Evolutionary conservation across 1,140 invertebrate genomes (phyloP).

Genomic region (Matsumurasca onukii): DNA sequence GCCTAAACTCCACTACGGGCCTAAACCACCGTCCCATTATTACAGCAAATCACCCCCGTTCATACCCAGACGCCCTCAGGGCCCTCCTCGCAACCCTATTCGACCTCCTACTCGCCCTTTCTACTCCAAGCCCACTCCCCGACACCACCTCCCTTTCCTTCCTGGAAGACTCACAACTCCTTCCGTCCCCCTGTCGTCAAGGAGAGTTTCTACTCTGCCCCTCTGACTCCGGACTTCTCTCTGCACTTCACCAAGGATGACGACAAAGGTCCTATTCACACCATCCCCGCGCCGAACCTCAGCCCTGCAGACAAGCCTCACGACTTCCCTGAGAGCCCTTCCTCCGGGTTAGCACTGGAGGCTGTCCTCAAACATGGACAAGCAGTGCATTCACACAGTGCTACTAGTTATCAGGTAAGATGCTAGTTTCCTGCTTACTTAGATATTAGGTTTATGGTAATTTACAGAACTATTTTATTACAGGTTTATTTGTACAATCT

Average conservation of each 20-base stretch:
- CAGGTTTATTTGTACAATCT: no score
- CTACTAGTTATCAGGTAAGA: conserved; percentile 6
- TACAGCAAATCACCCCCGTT: conserved; percentile 8
- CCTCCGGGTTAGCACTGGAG: conserved; percentile 16
- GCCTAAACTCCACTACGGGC: conserved; percentile 28
- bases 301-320: conserved; percentile 46
- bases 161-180: conserved; percentile 32
- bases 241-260: conserved; percentile 42
- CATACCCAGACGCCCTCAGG: not conserved
- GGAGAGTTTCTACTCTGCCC: conserved; percentile 34
- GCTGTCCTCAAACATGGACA: conserved; percentile 34
- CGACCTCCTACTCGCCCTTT: not conserved
- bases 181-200: conserved; percentile 36
- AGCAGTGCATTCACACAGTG: conserved; percentile 28
- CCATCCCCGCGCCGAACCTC: conserved; percentile 79
- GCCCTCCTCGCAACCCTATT: conserved; percentile 16
- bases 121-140: conserved; percentile 23
- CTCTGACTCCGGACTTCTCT: conserved; percentile 1
- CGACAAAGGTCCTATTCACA: conserved; percentile 73
- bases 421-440: no score
- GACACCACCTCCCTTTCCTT: conserved; percentile 20
- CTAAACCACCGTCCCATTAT: conserved; percentile 22
- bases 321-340: not conserved
- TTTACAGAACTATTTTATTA: no score
- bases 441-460: no score